Base-by-base conservation (phyloP, 1,140 invertebrate genomes). In the Psix sp. region DNA sequence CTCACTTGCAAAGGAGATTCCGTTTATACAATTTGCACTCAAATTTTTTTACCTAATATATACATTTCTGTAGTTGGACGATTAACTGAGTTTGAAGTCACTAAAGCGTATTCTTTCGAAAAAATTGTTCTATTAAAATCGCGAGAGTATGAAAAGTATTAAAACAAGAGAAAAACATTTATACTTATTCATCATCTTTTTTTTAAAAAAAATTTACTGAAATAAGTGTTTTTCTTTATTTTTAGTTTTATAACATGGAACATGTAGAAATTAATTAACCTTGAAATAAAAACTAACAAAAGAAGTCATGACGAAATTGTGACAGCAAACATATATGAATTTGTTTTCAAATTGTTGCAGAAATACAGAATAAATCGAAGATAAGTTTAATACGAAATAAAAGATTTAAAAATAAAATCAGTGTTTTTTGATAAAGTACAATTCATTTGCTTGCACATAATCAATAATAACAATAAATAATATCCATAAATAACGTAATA, bases 401-500 rank as follows among this genome's bases (percentile, higher is more conserved):
- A 38, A 4, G 7, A 6, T 14, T 38, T 15, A 18, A 35, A 3
- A 35, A 13, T 13, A 5, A 35, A 13, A 35, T 35, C n/a, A 1
- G 13, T 11, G 10, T 6, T 33, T 42, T 40, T 43, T 11, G 10
- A 49, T 35, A 15, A 57, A 67, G 51, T 33, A 68, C 46, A 16
- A 43, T 31, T 39, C 10, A 5, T 49, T 59, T 33, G 21, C 48
- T 29, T 40, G 36, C 29, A 59, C 33, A 46, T 52, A 49, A 35
- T 57, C 26, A 26, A 43, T 63, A 56, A 63, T 70, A 62, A 62
- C 54, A 62, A 62, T 45, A 70, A 70, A 70, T 57, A 62, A 56
- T 56, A 60, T 24, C 39, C 36, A 29, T 48, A 60, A 51, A 31
- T 52, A 52, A 72, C 46, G 48, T 52, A 63, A 71, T 63, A 63